phyloP scores from a whole-genome alignment of 2,113 vertebrate genomes.

The Cynopterus brachyotis region DNA sequence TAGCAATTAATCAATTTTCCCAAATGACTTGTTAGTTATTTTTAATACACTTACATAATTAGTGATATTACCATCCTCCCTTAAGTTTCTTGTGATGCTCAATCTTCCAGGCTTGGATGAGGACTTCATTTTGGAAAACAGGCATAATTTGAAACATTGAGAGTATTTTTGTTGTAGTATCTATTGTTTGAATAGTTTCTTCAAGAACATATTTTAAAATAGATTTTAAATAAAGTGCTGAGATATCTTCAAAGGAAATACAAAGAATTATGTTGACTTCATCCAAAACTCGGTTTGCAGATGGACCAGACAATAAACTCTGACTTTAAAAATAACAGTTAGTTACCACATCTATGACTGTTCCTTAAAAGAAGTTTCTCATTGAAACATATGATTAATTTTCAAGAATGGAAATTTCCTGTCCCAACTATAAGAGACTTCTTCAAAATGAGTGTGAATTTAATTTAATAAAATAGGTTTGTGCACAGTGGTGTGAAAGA shows the following conservation, averaged over 20 bases:
- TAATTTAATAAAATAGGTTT: background rate
- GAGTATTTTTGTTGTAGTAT: background rate
- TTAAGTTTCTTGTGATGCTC: background rate
- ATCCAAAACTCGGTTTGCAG: conserved; percentile 22
- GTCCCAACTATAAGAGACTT: background rate
- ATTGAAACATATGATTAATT: background rate
- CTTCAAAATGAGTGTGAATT: background rate
- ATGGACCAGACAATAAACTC: background rate
- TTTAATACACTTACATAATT: background rate
- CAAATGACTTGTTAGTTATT: background rate
- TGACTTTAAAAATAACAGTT: background rate
- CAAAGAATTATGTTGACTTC: background rate
- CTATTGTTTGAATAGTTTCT: background rate
- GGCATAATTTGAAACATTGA: background rate
- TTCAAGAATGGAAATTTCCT: background rate
- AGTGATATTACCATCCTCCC: background rate
- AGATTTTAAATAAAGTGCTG: conserved; percentile 14
- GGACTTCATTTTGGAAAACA: background rate
- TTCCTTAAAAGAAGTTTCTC: background rate
- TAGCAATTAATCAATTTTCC: background rate
- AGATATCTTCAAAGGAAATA: background rate
- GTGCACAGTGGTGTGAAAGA: background rate
- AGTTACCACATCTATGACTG: background rate
- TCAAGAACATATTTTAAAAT: background rate
- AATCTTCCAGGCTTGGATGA: background rate